phyloP scores from a whole-genome alignment of 2,113 vertebrate species.

The Platichthys stellatus region DNA sequence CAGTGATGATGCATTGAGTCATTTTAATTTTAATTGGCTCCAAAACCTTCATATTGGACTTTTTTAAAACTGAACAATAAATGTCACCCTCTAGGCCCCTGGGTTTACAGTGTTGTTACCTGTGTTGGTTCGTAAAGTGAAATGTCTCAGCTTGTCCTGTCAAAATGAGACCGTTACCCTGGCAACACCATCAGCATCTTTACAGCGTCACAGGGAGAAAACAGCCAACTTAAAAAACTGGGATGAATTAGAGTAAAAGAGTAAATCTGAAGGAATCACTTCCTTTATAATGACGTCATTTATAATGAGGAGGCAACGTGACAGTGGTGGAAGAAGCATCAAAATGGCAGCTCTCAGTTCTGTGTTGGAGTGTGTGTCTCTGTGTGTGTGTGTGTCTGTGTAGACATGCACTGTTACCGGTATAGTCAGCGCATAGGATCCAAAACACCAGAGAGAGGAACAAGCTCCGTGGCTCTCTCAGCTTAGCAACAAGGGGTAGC shows the following conservation, averaged over 20 bases:
- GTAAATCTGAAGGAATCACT: neutral
- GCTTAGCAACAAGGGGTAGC: slow-evolving; percentile 76
- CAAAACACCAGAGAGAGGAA: slow-evolving; percentile 60
- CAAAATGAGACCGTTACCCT: slow-evolving; percentile 26
- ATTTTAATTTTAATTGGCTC: neutral
- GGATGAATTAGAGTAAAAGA: neutral
- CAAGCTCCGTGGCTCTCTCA: slow-evolving; percentile 64
- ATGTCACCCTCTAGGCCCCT: too few relatives aligned
- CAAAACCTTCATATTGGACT: neutral
- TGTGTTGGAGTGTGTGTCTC: neutral
- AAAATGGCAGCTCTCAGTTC: slow-evolving; percentile 59
- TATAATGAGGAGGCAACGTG: slow-evolving; percentile 14
- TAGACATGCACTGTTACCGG: slow-evolving; percentile 39
- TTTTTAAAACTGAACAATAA: neutral
- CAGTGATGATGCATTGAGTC: neutral
- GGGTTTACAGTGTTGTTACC: neutral
- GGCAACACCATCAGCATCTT: slow-evolving; percentile 24
- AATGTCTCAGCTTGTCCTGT: slow-evolving; percentile 21
- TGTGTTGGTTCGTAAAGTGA: slow-evolving; percentile 1
- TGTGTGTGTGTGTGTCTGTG: slow-evolving; percentile 16
- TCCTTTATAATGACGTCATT: neutral
- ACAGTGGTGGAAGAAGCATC: slow-evolving; percentile 43
- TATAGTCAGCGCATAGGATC: slow-evolving; percentile 30
- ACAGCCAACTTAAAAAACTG: neutral
- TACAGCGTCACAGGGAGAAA: neutral